phyloP scores from a whole-genome alignment of 2,888 invertebrate species.

The Ferdinandea cuprea region DNA sequence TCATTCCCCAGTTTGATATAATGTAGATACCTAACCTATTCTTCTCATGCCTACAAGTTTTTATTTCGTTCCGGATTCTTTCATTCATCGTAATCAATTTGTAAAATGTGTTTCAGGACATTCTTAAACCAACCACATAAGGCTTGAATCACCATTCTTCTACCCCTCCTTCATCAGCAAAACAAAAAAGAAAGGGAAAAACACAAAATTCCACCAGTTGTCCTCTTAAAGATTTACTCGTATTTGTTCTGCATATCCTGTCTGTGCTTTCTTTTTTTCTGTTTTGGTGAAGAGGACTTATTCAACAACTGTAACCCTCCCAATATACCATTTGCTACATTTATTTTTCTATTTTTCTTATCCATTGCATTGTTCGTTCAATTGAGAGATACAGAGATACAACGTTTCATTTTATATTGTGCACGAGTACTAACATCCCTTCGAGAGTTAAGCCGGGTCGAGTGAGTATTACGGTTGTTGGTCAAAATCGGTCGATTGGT shows the following conservation, averaged over 20 bases:
- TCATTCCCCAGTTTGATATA: background rate
- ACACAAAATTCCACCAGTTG: slow-evolving; percentile 42
- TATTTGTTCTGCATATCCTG: background rate
- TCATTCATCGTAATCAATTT: slow-evolving; percentile 24
- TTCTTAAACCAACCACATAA: slow-evolving; percentile 17
- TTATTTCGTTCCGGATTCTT: background rate
- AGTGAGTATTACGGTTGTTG: slow-evolving; percentile 21
- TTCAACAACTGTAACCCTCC: slow-evolving; percentile 9
- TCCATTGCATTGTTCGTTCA: slow-evolving; percentile 23
- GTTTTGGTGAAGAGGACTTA: background rate
- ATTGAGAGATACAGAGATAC: slow-evolving; percentile 25
- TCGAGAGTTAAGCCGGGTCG: slow-evolving; percentile 29
- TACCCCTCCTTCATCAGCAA: background rate
- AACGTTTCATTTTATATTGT: slow-evolving; percentile 32
- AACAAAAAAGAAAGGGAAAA: background rate
- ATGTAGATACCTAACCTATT: too few species aligned
- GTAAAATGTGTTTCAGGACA: slow-evolving; percentile 37
- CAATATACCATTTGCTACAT: background rate
- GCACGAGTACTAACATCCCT: background rate
- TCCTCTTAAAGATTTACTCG: slow-evolving; percentile 7
- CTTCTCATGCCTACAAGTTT: background rate
- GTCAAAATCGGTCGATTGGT: slow-evolving; percentile 33
- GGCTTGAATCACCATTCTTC: background rate
- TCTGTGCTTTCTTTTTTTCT: background rate
- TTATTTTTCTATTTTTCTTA: background rate